Conservation (phyloP, 2,113 vertebrate genomes). For the Furnarius figulus region DNA sequence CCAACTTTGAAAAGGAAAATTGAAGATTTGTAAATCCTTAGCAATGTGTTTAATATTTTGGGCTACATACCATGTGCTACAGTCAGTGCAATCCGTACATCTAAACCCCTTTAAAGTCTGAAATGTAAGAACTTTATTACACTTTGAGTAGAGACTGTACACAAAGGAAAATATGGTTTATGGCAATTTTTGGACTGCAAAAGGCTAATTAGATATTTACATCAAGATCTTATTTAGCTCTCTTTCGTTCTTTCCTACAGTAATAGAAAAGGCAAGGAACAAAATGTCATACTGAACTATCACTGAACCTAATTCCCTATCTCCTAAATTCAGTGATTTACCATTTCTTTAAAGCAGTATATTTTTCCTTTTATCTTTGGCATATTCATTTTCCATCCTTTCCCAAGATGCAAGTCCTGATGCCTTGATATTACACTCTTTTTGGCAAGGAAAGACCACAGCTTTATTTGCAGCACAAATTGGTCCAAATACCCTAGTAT, state of each 20-base stretch:
- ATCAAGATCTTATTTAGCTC: not conserved
- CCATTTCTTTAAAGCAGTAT: not conserved
- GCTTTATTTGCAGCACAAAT: slow-evolving; percentile 48
- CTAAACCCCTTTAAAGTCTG: not conserved
- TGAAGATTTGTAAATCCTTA: not conserved
- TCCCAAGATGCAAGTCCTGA: not conserved
- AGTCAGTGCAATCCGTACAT: not conserved
- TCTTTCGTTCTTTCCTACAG: not conserved
- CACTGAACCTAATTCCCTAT: not conserved
- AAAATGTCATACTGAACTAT: not conserved
- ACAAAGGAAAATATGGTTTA: not conserved
- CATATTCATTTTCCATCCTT: slow-evolving; percentile 12
- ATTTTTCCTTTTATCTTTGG: slow-evolving; percentile 22
- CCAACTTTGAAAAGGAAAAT: not conserved
- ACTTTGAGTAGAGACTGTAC: not conserved
- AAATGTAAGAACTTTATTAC: not conserved
- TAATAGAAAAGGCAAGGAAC: slow-evolving; percentile 3
- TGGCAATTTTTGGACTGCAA: not conserved
- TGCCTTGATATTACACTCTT: not conserved
- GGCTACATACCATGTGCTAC: not conserved
- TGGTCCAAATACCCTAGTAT: slow-evolving; percentile 41
- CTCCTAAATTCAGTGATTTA: slow-evolving; percentile 1
- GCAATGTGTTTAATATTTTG: not conserved
- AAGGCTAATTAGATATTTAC: slow-evolving; percentile 28
- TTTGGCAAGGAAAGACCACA: slow-evolving; percentile 17